Percentiles rank a stretch among this genome's conserved stretches.
Evolutionary conservation across 2,113 vertebrate genomes (phyloP).

Genomic region (Argyrosomus japonicus): DNA sequence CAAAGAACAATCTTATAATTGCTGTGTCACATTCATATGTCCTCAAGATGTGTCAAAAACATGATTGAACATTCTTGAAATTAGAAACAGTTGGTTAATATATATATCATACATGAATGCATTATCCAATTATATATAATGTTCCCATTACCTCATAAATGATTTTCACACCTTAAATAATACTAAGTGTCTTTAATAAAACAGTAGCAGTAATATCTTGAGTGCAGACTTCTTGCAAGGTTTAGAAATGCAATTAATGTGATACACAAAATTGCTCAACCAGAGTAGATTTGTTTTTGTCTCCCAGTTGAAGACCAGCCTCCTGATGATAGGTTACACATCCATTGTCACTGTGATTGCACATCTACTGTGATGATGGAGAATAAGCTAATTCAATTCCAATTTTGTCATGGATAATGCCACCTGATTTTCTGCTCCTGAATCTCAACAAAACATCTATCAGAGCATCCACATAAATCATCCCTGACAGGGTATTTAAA

Average conservation of each 20-base stretch:
- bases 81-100: neutral
- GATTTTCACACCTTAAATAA: slow-evolving; percentile 12
- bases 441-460: slow-evolving; percentile 77
- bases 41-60: neutral
- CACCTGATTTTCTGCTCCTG: slow-evolving; percentile 76
- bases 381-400: slow-evolving; percentile 79
- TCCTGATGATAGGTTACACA: slow-evolving; percentile 65
- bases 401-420: slow-evolving; percentile 80
- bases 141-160: neutral
- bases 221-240: slow-evolving; percentile 23
- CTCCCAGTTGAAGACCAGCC: slow-evolving; percentile 55
- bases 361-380: slow-evolving; percentile 65
- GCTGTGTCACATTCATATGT: neutral
- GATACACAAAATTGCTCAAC: slow-evolving; percentile 45
- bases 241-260: slow-evolving; percentile 62
- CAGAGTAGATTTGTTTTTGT: slow-evolving; percentile 71
- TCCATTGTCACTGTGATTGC: slow-evolving; percentile 69
- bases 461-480: slow-evolving; percentile 77
- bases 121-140: neutral
- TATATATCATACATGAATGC: neutral
- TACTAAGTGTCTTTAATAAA: slow-evolving; percentile 25
- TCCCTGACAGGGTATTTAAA: slow-evolving; percentile 80
- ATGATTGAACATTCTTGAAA: neutral
- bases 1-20: neutral
- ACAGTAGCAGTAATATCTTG: slow-evolving; percentile 25